Conservation (phyloP, 1,140 invertebrate genomes). For the Achroia grisella region DNA sequence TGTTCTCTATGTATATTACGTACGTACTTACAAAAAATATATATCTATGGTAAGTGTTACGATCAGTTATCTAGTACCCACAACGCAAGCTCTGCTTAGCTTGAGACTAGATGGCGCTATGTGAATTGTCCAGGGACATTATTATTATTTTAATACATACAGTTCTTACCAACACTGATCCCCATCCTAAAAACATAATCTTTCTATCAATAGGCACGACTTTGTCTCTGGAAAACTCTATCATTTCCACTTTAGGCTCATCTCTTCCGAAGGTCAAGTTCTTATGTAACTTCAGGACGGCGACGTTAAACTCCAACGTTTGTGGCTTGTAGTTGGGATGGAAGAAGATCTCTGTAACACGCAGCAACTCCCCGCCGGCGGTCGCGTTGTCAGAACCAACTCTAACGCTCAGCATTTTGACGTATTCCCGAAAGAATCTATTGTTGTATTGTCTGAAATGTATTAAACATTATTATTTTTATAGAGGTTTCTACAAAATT, state of each 20-base stretch:
- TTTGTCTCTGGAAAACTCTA: slow-evolving; percentile 28
- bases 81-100: too few relatives aligned
- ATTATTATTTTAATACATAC: neutral
- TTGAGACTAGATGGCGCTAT: too few relatives aligned
- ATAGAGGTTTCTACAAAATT: too few relatives aligned
- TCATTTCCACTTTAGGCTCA: slow-evolving; percentile 16
- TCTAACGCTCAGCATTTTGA: slow-evolving; percentile 48
- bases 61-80: too few relatives aligned
- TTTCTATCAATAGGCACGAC: slow-evolving; percentile 32
- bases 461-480: too few relatives aligned
- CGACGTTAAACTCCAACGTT: slow-evolving; percentile 53
- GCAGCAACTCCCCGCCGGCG: slow-evolving; percentile 39
- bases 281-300: slow-evolving; percentile 42
- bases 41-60: too few relatives aligned
- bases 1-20: too few relatives aligned
- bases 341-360: slow-evolving; percentile 51
- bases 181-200: slow-evolving; percentile 57
- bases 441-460: slow-evolving; percentile 58
- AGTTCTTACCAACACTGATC: slow-evolving; percentile 47
- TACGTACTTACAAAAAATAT: too few relatives aligned
- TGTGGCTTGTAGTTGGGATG: slow-evolving; percentile 60
- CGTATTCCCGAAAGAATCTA: slow-evolving; percentile 57
- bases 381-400: slow-evolving; percentile 53
- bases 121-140: too few relatives aligned
- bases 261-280: slow-evolving; percentile 34